Base-by-base conservation (phyloP, 2,888 invertebrate species). In the Eristalinus aeneus region DNA sequence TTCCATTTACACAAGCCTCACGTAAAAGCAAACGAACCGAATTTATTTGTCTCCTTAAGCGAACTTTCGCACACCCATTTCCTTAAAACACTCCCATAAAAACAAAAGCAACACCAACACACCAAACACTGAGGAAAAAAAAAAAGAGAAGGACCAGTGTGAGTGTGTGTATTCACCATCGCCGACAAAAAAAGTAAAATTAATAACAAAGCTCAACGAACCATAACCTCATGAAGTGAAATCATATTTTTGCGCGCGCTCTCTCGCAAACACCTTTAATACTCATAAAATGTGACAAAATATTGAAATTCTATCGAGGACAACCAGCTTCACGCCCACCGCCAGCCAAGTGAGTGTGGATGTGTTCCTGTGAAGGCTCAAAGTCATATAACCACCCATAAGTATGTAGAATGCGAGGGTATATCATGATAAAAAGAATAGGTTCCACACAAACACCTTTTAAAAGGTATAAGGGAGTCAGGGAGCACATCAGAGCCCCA, bases 201-300 rank as follows among this genome's bases (percentile, higher is more conserved):
- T 85, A 80, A 78, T 84, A 84, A 84, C 67, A 73, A 85, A 76
- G 68, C 75, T 72, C 63, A 75, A 58, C 67, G 61, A 81, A 81
- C 76, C 76, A 85, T 81, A 69, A 81, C 72, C 76, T 85, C 76
- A 77, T 81, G 60, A 85, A 85, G 73, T 76, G 73, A 81, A 81
- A 81, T 81, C 73, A 85, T 79, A 76, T 81, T 81, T 81, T 36
- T 46, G 61, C 27, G 64, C 46, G 53, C 72, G 54, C 32, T 68
- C 39, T 69, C 27, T 56, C 54, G 22, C 64, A 76, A 85, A 76
- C 72, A 85, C 72, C 80, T 85, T 85, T 85, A 85, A 85, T 76
- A 36, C 80, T 69, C 73, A 67, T 81, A 81, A 78, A 78, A 80
- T 85, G 80, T 85, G 76, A 81, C 68, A 85, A 81, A 77, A 80